Base-by-base conservation (phyloP, 2,113 vertebrate genomes). In the Pygoscelis adeliae region DNA sequence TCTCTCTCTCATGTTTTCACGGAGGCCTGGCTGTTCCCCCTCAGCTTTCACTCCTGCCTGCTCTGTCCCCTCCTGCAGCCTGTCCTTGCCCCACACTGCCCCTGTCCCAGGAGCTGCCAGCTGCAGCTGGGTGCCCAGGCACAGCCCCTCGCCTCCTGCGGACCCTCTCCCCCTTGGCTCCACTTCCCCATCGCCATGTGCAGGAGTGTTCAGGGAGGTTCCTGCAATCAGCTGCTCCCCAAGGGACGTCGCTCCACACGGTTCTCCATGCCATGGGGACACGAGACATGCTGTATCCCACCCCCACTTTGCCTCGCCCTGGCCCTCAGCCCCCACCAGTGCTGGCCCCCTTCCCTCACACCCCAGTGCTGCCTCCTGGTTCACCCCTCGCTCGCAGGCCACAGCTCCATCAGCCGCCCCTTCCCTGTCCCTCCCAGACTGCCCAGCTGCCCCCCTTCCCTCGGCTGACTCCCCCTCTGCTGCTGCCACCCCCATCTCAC, bases 171-270 rank as follows among this genome's bases (percentile, higher is more conserved):
- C 66, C 3, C 11, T 6, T 1, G 2, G 22, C 6, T 44, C 83
- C 7, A 2, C 47, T 15, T 2, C n/a, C 46, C 26, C 62, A 3
- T 36, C 44, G 36, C 61, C 83, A 5, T 0, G 36, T 9, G 5
- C 78, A 11, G 79, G 18, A 61, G 0, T 11, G 44, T 29, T 17
- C 23, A 2, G 40, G 49, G 34, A 11, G 59, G 26, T 11, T 29
- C 56, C 83, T 56, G 83, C 78, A 8, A 20, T 4, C 4, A 3
- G 15, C 50, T 42, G 38, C 6, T 77, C 56, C 42, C n/a, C 19
- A 3, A 4, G 50, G 15, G 83, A 14, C 49, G 7, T 1, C 0
- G 6, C 8, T 59, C 55, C 83, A 5, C 4, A 2, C 6, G 0
- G 22, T 4, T 20, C 86, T 30, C 27, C 11, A 1, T 8, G 46